Evolutionary conservation across 2,888 invertebrate genomes (phyloP).

Genomic region (Brachyptera putata): DNA sequence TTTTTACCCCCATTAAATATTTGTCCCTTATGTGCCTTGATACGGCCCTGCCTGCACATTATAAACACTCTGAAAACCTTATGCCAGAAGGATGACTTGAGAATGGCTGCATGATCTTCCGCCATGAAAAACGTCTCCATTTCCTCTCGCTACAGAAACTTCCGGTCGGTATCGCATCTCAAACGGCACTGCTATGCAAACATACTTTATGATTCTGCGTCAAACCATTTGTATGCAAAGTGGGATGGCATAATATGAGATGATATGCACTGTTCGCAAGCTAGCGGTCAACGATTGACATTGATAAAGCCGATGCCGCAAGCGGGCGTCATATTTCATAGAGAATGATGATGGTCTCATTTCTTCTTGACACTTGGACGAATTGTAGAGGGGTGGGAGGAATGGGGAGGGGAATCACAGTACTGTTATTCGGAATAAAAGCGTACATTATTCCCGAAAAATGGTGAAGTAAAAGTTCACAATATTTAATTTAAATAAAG

Average conservation of each 20-base stretch:
- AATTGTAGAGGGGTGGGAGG: too few species aligned
- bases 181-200: conserved; percentile 10
- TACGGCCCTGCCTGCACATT: neutral
- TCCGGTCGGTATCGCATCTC: conserved; percentile 6
- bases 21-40: too few species aligned
- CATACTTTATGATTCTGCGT: conserved; percentile 5
- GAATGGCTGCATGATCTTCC: conserved; percentile 16
- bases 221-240: conserved; percentile 15
- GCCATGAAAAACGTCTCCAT: conserved; percentile 14
- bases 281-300: conserved; percentile 3
- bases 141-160: conserved; percentile 19
- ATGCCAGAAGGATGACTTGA: conserved; percentile 18
- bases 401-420: too few species aligned
- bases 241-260: conserved; percentile 3
- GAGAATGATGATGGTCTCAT: neutral
- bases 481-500: too few species aligned
- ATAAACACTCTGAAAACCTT: neutral
- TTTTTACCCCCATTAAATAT: too few species aligned
- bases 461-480: too few species aligned
- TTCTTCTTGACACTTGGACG: too few species aligned
- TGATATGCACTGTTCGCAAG: neutral
- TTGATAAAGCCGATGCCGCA: neutral
- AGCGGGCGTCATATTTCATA: neutral
- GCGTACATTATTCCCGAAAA: too few species aligned
- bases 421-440: too few species aligned